Evolutionary conservation across 2,888 invertebrate species (phyloP).

Genomic region (Tholera decimalis): DNA sequence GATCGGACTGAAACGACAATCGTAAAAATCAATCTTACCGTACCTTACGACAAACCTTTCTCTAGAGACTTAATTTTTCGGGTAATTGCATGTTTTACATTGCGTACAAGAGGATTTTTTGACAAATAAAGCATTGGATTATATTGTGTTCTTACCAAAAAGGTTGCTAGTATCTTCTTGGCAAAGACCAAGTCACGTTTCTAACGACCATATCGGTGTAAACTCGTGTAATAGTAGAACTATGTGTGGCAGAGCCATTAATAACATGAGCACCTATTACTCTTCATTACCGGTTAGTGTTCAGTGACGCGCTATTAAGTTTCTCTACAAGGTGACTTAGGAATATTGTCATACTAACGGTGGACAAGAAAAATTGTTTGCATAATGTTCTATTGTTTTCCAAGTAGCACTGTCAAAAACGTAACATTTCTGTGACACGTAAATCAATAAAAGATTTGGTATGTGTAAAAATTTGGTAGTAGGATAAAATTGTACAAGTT

Average conservation of each 20-base stretch:
- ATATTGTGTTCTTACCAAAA: too few species aligned
- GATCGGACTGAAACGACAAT: too few species aligned
- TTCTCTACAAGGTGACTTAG: slow-evolving; percentile 25
- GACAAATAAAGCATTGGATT: too few species aligned
- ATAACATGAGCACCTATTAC: slow-evolving; percentile 34
- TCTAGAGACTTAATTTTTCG: too few species aligned
- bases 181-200: slow-evolving; percentile 11
- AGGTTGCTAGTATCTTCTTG: not conserved
- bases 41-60: too few species aligned
- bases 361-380: slow-evolving; percentile 6
- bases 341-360: not conserved
- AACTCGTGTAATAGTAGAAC: not conserved
- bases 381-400: slow-evolving; percentile 14
- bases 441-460: not conserved
- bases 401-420: not conserved
- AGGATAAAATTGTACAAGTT: not conserved
- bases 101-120: too few species aligned
- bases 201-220: not conserved
- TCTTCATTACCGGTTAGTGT: slow-evolving; percentile 23
- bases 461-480: not conserved
- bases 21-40: too few species aligned
- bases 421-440: not conserved
- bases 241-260: not conserved
- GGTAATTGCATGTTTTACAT: too few species aligned
- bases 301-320: slow-evolving; percentile 22